Evolutionary conservation across 1,140 invertebrate species (phyloP).

Genomic region (Chrysomallon squamiferum): DNA sequence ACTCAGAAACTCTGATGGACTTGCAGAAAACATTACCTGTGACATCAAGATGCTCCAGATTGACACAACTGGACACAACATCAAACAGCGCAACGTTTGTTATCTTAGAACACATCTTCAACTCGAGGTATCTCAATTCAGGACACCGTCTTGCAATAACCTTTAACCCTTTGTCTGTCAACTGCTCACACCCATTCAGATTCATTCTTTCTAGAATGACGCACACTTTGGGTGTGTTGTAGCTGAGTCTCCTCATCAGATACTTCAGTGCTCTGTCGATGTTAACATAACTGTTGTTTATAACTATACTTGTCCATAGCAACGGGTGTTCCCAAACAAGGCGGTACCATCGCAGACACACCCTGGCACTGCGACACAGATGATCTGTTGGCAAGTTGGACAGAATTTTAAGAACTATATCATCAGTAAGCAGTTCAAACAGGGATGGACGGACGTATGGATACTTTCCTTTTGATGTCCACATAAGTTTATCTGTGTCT

Average conservation of each 20-base stretch:
- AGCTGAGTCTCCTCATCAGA: conserved; percentile 62
- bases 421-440: conserved; percentile 65
- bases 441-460: conserved; percentile 35
- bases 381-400: conserved; percentile 79
- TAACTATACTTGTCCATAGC: conserved; percentile 76
- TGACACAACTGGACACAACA: conserved; percentile 72
- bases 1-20: too few species aligned
- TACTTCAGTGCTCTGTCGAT: conserved; percentile 75
- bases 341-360: conserved; percentile 80
- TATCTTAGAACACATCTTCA: conserved; percentile 74
- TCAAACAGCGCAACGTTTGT: conserved; percentile 74
- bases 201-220: conserved; percentile 71
- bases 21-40: too few species aligned
- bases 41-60: conserved; percentile 77
- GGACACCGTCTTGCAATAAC: conserved; percentile 75
- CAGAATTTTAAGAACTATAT: conserved; percentile 72
- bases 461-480: conserved; percentile 26
- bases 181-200: conserved; percentile 75
- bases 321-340: conserved; percentile 77
- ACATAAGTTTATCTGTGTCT: conserved; percentile 26
- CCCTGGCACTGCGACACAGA: conserved; percentile 78
- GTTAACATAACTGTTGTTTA: conserved; percentile 72
- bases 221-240: conserved; percentile 63
- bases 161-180: conserved; percentile 78
- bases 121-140: conserved; percentile 75